Percentiles rank a stretch among this genome's conserved stretches.
These are phyloP conservation scores for Percina caprodes DNA, from an alignment of 2,113 vertebrate genomes.

Conservation along the genomic window DNA sequence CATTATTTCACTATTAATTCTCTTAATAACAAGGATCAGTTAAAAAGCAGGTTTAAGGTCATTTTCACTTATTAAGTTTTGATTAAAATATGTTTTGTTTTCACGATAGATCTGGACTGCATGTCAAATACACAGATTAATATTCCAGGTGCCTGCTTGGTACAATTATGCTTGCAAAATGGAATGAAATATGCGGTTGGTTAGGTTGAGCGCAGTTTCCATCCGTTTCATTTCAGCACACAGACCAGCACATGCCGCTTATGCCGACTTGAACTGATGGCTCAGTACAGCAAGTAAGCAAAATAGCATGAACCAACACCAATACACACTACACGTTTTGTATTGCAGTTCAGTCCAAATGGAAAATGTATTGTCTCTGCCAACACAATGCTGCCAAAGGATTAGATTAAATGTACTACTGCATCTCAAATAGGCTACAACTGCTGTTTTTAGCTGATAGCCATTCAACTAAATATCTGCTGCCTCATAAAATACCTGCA, in stretches of 20 bases:
- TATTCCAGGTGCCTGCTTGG: background rate
- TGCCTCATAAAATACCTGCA: background rate
- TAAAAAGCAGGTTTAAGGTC: background rate
- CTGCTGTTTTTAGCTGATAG: background rate
- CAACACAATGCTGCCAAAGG: background rate
- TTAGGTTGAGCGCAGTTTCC: background rate
- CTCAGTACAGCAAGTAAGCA: background rate
- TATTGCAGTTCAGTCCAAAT: background rate
- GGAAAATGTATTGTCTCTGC: background rate
- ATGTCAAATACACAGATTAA: background rate
- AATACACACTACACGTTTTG: background rate
- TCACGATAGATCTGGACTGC: background rate
- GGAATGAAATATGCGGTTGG: background rate
- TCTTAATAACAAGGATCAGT: background rate
- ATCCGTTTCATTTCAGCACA: background rate
- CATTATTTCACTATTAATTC: background rate
- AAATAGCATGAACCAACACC: background rate
- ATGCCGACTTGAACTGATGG: background rate
- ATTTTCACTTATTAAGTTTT: background rate
- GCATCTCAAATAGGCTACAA: background rate
- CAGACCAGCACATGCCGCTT: background rate
- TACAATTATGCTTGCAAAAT: background rate
- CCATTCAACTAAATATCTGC: background rate
- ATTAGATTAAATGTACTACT: background rate
- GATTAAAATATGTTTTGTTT: background rate